Conservation (phyloP, 2,113 vertebrate genomes). For the Peromyscus maniculatus region DNA sequence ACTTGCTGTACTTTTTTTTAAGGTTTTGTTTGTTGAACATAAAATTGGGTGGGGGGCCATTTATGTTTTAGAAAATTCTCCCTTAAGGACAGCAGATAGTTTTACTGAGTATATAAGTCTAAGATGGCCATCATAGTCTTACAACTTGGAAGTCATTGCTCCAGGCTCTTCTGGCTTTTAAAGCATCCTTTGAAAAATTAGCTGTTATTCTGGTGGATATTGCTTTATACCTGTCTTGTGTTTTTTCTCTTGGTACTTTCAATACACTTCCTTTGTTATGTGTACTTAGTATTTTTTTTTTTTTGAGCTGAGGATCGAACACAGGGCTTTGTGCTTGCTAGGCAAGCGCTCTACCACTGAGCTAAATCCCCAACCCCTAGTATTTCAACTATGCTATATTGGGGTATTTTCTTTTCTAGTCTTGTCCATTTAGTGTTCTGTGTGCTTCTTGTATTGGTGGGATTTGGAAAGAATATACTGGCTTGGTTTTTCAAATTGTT, state of each 20-base stretch:
- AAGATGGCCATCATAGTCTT: background rate
- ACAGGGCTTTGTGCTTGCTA: too few species aligned
- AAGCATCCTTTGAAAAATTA: background rate
- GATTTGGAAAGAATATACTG: background rate
- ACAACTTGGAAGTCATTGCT: background rate
- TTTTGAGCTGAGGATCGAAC: too few species aligned
- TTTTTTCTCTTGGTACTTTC: background rate
- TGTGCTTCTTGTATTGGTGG: background rate
- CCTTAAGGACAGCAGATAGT: background rate
- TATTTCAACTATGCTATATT: background rate
- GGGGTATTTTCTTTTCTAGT: background rate
- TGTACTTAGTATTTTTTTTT: background rate
- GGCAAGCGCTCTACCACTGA: too few species aligned
- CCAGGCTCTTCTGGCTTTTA: background rate
- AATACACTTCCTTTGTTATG: background rate
- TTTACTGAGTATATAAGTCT: background rate
- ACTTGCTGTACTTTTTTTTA: background rate
- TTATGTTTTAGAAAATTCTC: background rate
- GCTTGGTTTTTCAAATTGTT: background rate
- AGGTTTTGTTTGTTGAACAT: background rate
- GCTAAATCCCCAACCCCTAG: background rate
- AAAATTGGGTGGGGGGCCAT: background rate
- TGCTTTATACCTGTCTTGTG: background rate
- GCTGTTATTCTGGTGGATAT: background rate
- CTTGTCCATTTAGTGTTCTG: background rate